Evolutionary conservation across 2,888 invertebrate genomes (phyloP).

Genomic region (Meiosimyza decipiens): DNA sequence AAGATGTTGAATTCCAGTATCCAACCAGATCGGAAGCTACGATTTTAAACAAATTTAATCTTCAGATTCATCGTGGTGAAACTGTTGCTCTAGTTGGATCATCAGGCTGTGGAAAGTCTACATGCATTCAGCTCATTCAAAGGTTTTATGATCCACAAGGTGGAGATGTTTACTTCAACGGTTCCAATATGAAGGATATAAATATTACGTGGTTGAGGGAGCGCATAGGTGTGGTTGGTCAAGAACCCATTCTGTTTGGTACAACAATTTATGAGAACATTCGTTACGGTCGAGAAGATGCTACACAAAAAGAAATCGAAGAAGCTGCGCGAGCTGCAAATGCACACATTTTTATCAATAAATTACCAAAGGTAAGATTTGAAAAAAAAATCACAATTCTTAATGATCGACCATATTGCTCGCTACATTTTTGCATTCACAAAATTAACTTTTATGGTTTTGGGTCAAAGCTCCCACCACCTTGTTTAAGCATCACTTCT

Average conservation of each 20-base stretch:
- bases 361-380: slow-evolving; percentile 72
- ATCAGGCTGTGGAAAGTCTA: slow-evolving; percentile 84
- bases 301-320: slow-evolving; percentile 76
- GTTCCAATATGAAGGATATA: slow-evolving; percentile 75
- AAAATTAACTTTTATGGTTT: not conserved
- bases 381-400: too few species aligned
- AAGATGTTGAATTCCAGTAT: slow-evolving; percentile 81
- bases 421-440: too few species aligned
- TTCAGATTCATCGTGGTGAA: slow-evolving; percentile 77
- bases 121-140: slow-evolving; percentile 78
- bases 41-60: slow-evolving; percentile 69
- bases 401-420: too few species aligned
- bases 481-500: too few species aligned
- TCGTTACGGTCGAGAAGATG: slow-evolving; percentile 77
- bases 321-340: slow-evolving; percentile 79
- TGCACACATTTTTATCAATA: slow-evolving; percentile 80
- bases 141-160: slow-evolving; percentile 78
- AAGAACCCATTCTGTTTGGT: slow-evolving; percentile 90
- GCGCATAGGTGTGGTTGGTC: slow-evolving; percentile 89
- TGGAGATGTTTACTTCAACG: slow-evolving; percentile 76
- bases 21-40: slow-evolving; percentile 79
- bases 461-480: too few species aligned
- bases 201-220: slow-evolving; percentile 84
- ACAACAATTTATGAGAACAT: slow-evolving; percentile 89
- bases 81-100: slow-evolving; percentile 80